Conservation (phyloP, 2,888 invertebrate species). For the Brachypalpus laphriformis region DNA sequence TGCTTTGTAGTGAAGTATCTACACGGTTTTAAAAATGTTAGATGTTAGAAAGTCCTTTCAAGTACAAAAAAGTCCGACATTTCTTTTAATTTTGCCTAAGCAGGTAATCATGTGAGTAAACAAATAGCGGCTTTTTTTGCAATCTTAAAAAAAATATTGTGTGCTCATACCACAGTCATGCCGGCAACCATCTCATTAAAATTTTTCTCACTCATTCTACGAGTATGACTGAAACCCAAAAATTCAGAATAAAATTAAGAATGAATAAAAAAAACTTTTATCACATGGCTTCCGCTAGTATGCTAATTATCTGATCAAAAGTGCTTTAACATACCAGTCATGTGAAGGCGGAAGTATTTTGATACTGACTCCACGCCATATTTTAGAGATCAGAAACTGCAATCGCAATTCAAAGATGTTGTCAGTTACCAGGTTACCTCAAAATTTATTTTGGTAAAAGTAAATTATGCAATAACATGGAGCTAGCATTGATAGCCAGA, state of each 20-base stretch:
- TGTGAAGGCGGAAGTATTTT: neutral
- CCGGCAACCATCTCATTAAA: neutral
- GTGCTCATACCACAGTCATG: neutral
- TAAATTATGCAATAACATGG: too few species aligned
- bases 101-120: neutral
- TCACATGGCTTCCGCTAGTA: neutral
- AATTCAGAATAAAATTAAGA: neutral
- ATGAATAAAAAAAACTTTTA: neutral
- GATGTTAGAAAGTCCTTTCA: too few species aligned
- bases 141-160: neutral
- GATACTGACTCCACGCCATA: neutral
- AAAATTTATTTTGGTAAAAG: neutral
- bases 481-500: too few species aligned
- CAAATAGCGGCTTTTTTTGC: neutral
- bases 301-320: neutral
- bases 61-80: too few species aligned
- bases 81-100: too few species aligned
- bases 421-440: neutral
- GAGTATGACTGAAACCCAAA: neutral
- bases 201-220: constrained; percentile 2
- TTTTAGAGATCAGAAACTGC: neutral
- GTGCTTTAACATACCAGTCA: neutral
- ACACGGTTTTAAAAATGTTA: too few species aligned
- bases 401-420: neutral
- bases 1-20: too few species aligned